Conservation (phyloP, 2,113 vertebrate species). For the Megaceryle torquata region DNA sequence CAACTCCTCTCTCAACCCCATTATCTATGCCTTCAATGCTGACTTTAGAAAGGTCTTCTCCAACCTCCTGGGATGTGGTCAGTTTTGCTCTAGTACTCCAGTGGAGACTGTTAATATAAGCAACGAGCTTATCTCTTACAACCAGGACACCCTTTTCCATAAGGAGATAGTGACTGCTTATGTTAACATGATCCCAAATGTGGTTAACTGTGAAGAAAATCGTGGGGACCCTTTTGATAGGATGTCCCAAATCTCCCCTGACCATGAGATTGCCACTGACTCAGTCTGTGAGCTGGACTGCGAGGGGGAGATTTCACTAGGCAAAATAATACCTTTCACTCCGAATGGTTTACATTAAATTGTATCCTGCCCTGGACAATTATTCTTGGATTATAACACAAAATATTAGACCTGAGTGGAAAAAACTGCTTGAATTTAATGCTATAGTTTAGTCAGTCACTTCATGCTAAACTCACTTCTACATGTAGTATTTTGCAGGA, state of each 20-base stretch:
- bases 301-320: constrained; percentile 82
- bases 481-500: not conserved
- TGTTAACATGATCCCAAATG: constrained; percentile 87
- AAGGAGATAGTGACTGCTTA: constrained; percentile 83
- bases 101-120: constrained; percentile 91
- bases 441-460: not conserved
- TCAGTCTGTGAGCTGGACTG: constrained; percentile 85
- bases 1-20: constrained; percentile 93
- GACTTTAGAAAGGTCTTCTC: constrained; percentile 93
- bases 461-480: not conserved
- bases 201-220: constrained; percentile 77
- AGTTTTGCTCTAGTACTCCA: constrained; percentile 79
- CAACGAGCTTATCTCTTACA: constrained; percentile 90
- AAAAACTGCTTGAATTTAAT: not conserved
- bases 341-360: constrained; percentile 83
- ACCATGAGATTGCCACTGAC: constrained; percentile 76
- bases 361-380: not conserved
- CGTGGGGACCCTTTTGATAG: constrained; percentile 80
- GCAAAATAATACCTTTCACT: constrained; percentile 84
- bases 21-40: constrained; percentile 95
- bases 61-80: constrained; percentile 85
- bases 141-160: constrained; percentile 86
- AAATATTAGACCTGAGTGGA: constrained; percentile 3
- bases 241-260: constrained; percentile 80
- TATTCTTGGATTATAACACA: not conserved